Evolutionary conservation across 2,113 vertebrate genomes (phyloP), one percentile per base, ranked within the genome.

Genomic region (Halichoeres trimaculatus): DNA sequence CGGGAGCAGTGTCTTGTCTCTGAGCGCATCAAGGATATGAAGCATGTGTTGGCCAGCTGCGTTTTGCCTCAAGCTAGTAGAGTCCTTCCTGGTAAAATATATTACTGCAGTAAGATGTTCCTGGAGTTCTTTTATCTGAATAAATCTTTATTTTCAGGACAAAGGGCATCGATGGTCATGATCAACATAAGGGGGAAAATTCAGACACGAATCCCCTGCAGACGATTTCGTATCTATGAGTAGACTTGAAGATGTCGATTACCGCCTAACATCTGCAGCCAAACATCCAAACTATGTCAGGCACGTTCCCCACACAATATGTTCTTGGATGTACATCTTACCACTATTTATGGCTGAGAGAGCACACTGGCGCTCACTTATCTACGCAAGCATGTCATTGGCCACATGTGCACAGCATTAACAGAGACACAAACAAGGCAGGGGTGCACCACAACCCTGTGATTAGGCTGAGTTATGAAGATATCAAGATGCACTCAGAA

Each of bases 31-130:
- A 85, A 61, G 53, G 78, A 74, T 70, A 78, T 76, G 62, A 83
- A 35, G 68, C 91, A 91, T 92, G 81, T 92, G 90, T 81, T 86
- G 55, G 34, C 83, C 91, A 93, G 85, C 89, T 91, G 93, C 12
- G n/a, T 47, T 75, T 38, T 51, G 63, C 76, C 78, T 58, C 20
- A 54, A 70, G 78, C 38, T 68, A 70, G 75, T 64, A 53, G 50
- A 76, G 59, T 64, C 61, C 30, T 53, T 78, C 56, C 26, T 57
- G 38, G 17, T 24, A 55, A 74, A 74, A 74, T 78, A 65, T 80
- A 80, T 67, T 22, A 14, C 59, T 74, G 51, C 53, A 64, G 58
- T 79, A 75, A 67, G 53, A 34, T 75, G 51, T 66, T 72, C 48
- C 53, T 55, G 30, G 5, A 38, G 54, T 60, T 34, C 50, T 19